phyloP scores from a whole-genome alignment of 2,113 vertebrate species.

The Reinhardtius hippoglossoides region DNA sequence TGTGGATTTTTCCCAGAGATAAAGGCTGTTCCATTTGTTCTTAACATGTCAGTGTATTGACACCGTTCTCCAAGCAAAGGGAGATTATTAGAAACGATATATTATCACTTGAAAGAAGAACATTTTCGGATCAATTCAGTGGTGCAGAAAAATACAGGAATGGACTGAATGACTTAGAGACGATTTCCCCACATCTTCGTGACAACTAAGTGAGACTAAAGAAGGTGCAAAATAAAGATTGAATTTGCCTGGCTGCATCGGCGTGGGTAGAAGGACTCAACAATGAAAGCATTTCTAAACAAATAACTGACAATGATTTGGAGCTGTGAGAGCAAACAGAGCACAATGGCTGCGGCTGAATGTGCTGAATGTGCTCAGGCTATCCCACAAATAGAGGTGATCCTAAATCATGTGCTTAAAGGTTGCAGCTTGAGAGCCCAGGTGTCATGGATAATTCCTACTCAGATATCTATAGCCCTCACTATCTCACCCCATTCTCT shows the following conservation, averaged over 20 bases:
- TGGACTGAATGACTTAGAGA: constrained; percentile 53
- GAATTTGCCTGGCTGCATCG: constrained; percentile 57
- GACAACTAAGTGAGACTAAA: constrained; percentile 75
- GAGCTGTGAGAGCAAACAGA: constrained; percentile 31
- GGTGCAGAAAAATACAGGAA: constrained; percentile 70
- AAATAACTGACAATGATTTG: constrained; percentile 55
- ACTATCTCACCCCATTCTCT: constrained; percentile 69
- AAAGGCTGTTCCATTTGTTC: constrained; percentile 77
- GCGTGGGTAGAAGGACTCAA: constrained; percentile 51
- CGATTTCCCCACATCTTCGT: constrained; percentile 68
- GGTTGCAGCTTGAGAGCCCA: constrained; percentile 77
- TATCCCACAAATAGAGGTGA: constrained; percentile 68
- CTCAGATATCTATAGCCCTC: constrained; percentile 72
- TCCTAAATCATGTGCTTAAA: constrained; percentile 77
- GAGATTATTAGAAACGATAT: constrained; percentile 78
- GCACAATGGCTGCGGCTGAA: constrained; percentile 54
- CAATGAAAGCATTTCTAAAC: constrained; percentile 63
- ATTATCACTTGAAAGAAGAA: constrained; percentile 69
- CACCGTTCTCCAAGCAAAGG: constrained; percentile 70
- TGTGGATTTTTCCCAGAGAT: constrained; percentile 72
- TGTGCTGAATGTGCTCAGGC: constrained; percentile 71
- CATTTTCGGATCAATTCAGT: constrained; percentile 72
- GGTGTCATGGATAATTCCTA: constrained; percentile 81
- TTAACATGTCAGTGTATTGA: constrained; percentile 80
- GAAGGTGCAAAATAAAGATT: constrained; percentile 57